A percentile compares a stretch with the other conserved stretches of the same genome.
These are phyloP conservation scores for Synergus itoensis DNA, from an alignment of 2,888 invertebrate species.

Conservation along the genomic window DNA sequence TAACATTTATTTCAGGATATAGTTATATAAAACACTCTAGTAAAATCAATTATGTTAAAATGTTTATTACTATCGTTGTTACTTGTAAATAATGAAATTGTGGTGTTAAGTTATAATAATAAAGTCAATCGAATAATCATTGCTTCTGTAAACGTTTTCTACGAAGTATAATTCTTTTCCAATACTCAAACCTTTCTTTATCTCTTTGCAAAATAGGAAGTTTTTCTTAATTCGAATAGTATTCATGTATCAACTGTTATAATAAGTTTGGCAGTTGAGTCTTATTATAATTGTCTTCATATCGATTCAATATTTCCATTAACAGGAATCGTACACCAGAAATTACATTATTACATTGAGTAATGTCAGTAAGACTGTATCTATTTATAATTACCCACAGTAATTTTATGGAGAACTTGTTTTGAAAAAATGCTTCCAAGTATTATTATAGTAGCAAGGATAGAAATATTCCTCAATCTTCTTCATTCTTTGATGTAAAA, in stretches of 20 bases:
- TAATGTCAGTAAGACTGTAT: neutral
- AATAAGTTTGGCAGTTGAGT: conserved; percentile 14
- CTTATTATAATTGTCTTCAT: neutral
- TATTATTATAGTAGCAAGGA: neutral
- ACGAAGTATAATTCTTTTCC: neutral
- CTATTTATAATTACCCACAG: neutral
- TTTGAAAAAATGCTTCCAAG: neutral
- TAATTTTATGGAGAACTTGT: neutral
- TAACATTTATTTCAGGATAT: conserved; percentile 51
- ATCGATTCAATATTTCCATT: neutral
- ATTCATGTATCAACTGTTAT: neutral
- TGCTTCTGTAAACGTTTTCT: conserved; percentile 36
- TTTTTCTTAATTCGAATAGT: neutral
- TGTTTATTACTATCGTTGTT: conserved; percentile 11
- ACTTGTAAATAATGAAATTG: conserved; percentile 28
- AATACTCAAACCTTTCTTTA: neutral
- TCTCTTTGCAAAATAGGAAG: conserved; percentile 37
- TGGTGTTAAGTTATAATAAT: conserved; percentile 45
- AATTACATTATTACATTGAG: neutral
- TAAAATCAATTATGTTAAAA: conserved; percentile 44
- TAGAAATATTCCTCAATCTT: neutral
- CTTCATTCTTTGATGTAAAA: neutral
- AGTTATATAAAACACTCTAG: conserved; percentile 49
- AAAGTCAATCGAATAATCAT: conserved; percentile 43
- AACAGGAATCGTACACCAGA: neutral